Conservation (phyloP, 2,797 vertebrate species). For the Chaetodon trifasciatus region DNA sequence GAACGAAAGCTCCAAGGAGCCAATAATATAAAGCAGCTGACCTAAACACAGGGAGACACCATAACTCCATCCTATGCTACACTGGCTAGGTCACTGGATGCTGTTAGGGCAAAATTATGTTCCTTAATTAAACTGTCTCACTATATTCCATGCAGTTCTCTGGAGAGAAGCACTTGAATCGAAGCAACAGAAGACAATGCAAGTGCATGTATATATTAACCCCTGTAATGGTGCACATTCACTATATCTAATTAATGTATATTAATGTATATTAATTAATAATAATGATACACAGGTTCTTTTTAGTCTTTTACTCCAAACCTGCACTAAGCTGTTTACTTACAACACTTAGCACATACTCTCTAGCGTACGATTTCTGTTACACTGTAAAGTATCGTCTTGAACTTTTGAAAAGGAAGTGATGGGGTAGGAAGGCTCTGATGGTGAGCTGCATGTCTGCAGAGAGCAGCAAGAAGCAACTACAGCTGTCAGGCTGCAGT, state of each 20-base stretch:
- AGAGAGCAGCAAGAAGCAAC: slow-evolving; percentile 51
- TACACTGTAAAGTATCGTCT: slow-evolving; percentile 22
- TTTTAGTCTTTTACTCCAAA: neutral
- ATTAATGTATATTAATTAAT: slow-evolving; percentile 1
- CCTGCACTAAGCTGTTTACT: slow-evolving; percentile 14
- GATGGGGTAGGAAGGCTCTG: slow-evolving; percentile 41
- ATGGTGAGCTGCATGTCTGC: slow-evolving; percentile 52
- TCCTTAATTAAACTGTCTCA: slow-evolving; percentile 53
- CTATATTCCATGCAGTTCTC: slow-evolving; percentile 28
- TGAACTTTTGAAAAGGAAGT: slow-evolving; percentile 35
- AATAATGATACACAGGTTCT: slow-evolving; percentile 5
- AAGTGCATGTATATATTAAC: slow-evolving; percentile 12
- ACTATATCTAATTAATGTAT: neutral
- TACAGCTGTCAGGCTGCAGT: slow-evolving; percentile 70
- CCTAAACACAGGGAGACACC: slow-evolving; percentile 64
- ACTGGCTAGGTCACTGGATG: slow-evolving; percentile 20
- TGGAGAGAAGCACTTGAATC: slow-evolving; percentile 1
- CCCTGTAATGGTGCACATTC: neutral
- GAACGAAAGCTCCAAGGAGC: slow-evolving; percentile 43
- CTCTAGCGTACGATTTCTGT: slow-evolving; percentile 20
- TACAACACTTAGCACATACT: slow-evolving; percentile 10
- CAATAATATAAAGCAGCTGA: slow-evolving; percentile 65
- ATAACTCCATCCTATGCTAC: slow-evolving; percentile 56
- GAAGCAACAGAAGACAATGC: slow-evolving; percentile 8
- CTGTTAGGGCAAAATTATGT: slow-evolving; percentile 36